Evolutionary conservation across 2,113 vertebrate genomes (phyloP).

Genomic region (Macrotus californicus): DNA sequence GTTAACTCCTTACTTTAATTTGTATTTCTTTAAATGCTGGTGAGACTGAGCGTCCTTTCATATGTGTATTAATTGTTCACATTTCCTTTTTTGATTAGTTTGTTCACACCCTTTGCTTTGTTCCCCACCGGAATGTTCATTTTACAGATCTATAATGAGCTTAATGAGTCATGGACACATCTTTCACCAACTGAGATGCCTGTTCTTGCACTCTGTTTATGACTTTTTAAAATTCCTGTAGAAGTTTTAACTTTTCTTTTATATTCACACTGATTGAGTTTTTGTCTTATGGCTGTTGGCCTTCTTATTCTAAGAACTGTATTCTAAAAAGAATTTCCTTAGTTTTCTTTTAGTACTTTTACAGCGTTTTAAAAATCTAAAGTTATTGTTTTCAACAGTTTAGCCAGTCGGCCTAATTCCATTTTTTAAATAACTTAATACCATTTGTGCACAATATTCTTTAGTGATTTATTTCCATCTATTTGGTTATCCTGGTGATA

Average conservation of each 20-base stretch:
- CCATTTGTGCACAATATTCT: not conserved
- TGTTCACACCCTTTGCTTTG: not conserved
- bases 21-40: not conserved
- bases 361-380: not conserved
- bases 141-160: not conserved
- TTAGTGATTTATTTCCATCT: not conserved
- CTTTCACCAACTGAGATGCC: not conserved
- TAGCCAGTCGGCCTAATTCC: not conserved
- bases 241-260: not conserved
- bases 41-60: not conserved
- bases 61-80: not conserved
- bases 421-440: conserved; percentile 3
- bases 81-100: not conserved
- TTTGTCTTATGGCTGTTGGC: not conserved
- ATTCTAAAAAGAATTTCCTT: not conserved
- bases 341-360: not conserved
- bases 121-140: not conserved
- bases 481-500: not conserved
- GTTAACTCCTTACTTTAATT: not conserved
- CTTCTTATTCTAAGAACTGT: not conserved
- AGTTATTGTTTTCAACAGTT: conserved; percentile 23
- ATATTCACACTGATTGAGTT: not conserved
- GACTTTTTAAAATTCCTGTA: not conserved
- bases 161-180: not conserved
- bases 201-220: not conserved